These are phyloP conservation scores for Ceratina japonica DNA, from an alignment of 1,140 invertebrate genomes.

Conservation along the genomic window DNA sequence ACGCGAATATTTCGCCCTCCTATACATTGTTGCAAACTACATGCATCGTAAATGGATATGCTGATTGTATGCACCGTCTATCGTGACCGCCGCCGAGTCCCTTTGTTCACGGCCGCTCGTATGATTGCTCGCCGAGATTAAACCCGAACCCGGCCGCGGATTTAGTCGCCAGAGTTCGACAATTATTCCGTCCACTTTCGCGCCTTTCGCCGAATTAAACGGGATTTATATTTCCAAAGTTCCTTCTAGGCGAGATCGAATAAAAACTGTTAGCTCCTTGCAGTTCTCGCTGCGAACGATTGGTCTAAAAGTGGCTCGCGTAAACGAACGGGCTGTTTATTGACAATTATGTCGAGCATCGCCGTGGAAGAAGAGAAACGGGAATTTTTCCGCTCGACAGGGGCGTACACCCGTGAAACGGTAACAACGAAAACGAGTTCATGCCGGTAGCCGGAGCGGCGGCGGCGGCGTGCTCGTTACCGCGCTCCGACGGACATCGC, in stretches of 20 bases:
- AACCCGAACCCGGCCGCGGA: conserved; percentile 46
- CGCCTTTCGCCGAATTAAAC: conserved; percentile 7
- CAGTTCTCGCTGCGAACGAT: not conserved
- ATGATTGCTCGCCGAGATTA: conserved; percentile 54
- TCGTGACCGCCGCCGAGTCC: conserved; percentile 25
- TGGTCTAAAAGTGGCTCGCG: not conserved
- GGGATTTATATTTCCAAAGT: too few relatives aligned
- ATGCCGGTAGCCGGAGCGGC: not conserved
- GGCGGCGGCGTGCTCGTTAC: conserved; percentile 25
- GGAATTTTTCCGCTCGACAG: conserved; percentile 20
- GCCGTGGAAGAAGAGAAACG: not conserved
- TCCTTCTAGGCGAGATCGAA: too few relatives aligned
- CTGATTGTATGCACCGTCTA: conserved; percentile 39
- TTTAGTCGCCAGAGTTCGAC: not conserved
- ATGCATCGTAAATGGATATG: conserved; percentile 51
- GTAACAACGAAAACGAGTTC: conserved; percentile 38
- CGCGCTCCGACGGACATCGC: conserved; percentile 24
- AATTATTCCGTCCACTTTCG: conserved; percentile 7
- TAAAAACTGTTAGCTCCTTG: too few relatives aligned
- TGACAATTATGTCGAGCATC: not conserved
- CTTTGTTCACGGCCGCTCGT: conserved; percentile 49
- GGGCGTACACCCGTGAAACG: not conserved
- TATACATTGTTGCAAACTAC: conserved; percentile 48
- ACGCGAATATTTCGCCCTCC: conserved; percentile 11
- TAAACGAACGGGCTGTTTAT: not conserved